phyloP scores from a whole-genome alignment of 2,113 vertebrate species.

The Myxocyprinus asiaticus region DNA sequence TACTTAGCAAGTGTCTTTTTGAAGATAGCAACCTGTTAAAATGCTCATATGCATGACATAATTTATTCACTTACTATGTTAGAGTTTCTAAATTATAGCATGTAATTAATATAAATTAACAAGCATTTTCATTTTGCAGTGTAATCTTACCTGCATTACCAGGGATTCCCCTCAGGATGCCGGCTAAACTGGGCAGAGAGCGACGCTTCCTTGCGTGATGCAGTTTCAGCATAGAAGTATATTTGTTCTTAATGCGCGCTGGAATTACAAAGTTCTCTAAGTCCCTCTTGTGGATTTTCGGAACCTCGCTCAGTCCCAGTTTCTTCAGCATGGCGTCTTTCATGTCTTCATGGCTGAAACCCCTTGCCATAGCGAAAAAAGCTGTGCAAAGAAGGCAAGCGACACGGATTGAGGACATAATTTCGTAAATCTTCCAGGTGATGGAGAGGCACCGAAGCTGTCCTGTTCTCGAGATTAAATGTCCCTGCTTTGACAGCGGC shows the following conservation, averaged over 20 bases:
- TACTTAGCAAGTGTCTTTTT: too few relatives aligned
- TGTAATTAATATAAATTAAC: not conserved
- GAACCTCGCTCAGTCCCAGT: slow-evolving; percentile 80
- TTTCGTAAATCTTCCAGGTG: slow-evolving; percentile 35
- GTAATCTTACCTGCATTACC: slow-evolving; percentile 80
- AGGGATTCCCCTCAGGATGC: slow-evolving; percentile 84
- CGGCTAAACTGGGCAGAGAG: slow-evolving; percentile 83
- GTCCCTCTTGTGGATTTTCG: slow-evolving; percentile 80
- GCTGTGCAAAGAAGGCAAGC: slow-evolving; percentile 64
- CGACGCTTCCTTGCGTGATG: slow-evolving; percentile 82
- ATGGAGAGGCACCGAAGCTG: not conserved
- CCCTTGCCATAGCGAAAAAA: slow-evolving; percentile 53
- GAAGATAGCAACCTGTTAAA: too few relatives aligned
- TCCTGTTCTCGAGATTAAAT: slow-evolving; percentile 49
- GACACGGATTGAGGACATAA: slow-evolving; percentile 65
- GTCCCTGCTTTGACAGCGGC: slow-evolving; percentile 52
- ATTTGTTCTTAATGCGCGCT: slow-evolving; percentile 81
- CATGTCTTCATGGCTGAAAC: slow-evolving; percentile 79
- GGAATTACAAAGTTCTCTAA: slow-evolving; percentile 83
- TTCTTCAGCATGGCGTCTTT: slow-evolving; percentile 80
- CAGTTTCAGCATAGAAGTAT: slow-evolving; percentile 82
- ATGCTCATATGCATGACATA: too few relatives aligned
- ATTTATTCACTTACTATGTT: too few relatives aligned
- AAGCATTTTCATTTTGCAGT: not conserved
- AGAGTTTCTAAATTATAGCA: too few relatives aligned